phyloP scores from a whole-genome alignment of 2,113 vertebrate genomes.

The Burhinus oedicnemus region DNA sequence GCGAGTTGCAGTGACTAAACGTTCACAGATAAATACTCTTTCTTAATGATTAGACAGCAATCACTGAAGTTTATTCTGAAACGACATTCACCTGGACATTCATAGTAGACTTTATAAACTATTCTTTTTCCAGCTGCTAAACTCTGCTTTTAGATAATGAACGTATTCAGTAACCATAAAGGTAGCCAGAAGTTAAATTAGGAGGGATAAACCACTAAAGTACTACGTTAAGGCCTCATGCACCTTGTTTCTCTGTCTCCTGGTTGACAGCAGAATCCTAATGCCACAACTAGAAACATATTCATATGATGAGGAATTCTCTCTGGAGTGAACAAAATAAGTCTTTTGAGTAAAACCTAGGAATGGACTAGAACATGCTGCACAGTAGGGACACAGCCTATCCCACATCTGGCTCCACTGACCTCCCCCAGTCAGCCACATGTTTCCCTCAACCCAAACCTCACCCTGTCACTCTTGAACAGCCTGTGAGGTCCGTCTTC shows the following conservation, averaged over 20 bases:
- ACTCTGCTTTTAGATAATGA: neutral
- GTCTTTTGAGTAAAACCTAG: neutral
- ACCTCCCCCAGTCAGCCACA: too few relatives aligned
- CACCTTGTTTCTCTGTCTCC: neutral
- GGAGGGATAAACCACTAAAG: neutral
- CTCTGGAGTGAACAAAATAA: neutral
- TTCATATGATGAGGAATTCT: neutral
- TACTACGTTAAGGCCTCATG: neutral
- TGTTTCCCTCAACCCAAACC: too few relatives aligned
- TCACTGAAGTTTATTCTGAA: neutral
- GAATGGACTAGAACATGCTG: too few relatives aligned
- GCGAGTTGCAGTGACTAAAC: conserved; percentile 33
- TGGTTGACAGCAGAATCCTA: neutral
- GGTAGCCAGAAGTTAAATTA: neutral
- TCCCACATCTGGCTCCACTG: too few relatives aligned
- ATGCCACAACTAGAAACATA: neutral
- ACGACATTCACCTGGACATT: neutral
- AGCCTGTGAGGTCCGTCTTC: too few relatives aligned
- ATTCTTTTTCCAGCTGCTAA: neutral
- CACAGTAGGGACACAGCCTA: too few relatives aligned
- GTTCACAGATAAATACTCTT: conserved; percentile 46
- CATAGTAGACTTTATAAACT: too few relatives aligned
- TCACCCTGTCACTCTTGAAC: too few relatives aligned
- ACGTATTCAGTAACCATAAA: neutral
- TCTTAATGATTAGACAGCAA: neutral